Conservation (phyloP, 2,888 invertebrate species). For the Hirtodrosophila trivittata region DNA sequence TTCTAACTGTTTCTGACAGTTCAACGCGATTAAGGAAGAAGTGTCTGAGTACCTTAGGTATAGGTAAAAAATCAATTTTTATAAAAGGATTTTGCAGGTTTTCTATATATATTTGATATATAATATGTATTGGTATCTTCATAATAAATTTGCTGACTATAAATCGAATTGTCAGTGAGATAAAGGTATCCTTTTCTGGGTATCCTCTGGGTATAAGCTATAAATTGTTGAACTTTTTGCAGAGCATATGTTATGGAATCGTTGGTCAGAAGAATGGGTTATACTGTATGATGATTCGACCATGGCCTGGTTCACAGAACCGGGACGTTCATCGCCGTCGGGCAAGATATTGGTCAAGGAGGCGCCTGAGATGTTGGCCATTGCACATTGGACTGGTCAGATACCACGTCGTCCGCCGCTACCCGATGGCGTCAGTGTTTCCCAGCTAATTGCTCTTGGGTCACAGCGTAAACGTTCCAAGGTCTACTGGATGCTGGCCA, state of each 20-base stretch:
- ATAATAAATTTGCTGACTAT: too few species aligned
- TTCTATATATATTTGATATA: too few species aligned
- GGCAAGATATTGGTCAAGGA: slow-evolving; percentile 88
- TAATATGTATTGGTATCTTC: too few species aligned
- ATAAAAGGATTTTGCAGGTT: too few species aligned
- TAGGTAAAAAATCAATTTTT: too few species aligned
- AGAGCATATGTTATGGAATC: slow-evolving; percentile 91
- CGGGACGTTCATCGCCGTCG: slow-evolving; percentile 83
- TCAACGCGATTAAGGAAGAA: too few species aligned
- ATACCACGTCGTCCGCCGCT: slow-evolving; percentile 90
- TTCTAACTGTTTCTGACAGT: too few species aligned
- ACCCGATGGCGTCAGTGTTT: slow-evolving; percentile 88
- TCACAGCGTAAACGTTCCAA: slow-evolving; percentile 88
- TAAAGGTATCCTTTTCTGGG: too few species aligned
- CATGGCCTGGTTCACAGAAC: slow-evolving; percentile 92
- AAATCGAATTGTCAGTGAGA: too few species aligned
- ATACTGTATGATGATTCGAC: slow-evolving; percentile 93
- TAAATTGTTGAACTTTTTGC: slow-evolving; percentile 57
- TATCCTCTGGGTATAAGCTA: not conserved
- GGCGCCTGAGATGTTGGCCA: slow-evolving; percentile 91
- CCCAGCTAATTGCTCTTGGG: slow-evolving; percentile 91
- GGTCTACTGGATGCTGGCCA: slow-evolving; percentile 92
- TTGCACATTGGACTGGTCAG: slow-evolving; percentile 91
- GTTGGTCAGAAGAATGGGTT: slow-evolving; percentile 94
- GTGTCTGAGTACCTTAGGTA: too few species aligned